Evolutionary conservation across 1,140 invertebrate species (phyloP).

Genomic region (Lucilia sericata): DNA sequence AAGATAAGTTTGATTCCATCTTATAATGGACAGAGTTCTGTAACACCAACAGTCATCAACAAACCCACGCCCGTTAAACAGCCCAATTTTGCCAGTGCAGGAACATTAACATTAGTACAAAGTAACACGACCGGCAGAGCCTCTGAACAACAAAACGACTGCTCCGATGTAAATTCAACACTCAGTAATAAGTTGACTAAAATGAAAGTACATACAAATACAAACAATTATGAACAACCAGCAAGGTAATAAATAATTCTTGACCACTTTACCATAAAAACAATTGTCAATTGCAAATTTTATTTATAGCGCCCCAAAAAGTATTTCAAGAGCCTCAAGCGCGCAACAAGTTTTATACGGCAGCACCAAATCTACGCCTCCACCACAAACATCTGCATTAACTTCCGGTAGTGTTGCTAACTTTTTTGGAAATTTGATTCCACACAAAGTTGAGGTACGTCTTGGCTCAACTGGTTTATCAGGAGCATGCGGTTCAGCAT

Average conservation of each 20-base stretch:
- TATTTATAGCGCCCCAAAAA: background rate
- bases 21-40: conserved; percentile 49
- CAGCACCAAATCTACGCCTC: conserved; percentile 50
- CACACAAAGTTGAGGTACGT: conserved; percentile 64
- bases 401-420: conserved; percentile 55
- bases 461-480: conserved; percentile 49
- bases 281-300: background rate
- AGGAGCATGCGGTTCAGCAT: conserved; percentile 17
- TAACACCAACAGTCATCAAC: conserved; percentile 60
- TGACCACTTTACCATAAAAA: background rate
- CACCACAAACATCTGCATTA: conserved; percentile 14
- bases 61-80: conserved; percentile 65
- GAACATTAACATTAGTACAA: conserved; percentile 1
- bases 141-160: background rate
- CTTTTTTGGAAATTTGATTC: conserved; percentile 66
- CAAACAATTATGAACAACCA: background rate
- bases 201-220: conserved; percentile 34
- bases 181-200: conserved; percentile 48
- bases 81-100: conserved; percentile 59
- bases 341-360: conserved; percentile 42
- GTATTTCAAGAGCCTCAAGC: conserved; percentile 16
- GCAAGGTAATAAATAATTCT: conserved; percentile 9
- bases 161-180: background rate
- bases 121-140: background rate
- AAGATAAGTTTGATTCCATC: conserved; percentile 62